Percentiles rank a stretch among this genome's conserved stretches.
Evolutionary conservation across 1,140 invertebrate genomes (phyloP).

Genomic region (Drosophila ficusphila): DNA sequence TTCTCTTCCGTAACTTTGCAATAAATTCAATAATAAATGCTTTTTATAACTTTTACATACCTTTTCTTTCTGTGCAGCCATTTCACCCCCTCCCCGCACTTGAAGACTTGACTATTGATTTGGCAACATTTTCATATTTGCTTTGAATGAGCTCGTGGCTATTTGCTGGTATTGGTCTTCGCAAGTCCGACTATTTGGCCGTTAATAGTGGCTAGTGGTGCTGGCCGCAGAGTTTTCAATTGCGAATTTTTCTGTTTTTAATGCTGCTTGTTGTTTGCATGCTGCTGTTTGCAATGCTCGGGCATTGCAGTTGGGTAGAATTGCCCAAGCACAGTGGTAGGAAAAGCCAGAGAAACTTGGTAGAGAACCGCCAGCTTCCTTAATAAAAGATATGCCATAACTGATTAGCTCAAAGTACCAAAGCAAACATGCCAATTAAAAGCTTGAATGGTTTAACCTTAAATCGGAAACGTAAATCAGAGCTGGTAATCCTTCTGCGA

Average conservation of each 20-base stretch:
- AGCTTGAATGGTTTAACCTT: not conserved
- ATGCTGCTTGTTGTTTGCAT: constrained; percentile 33
- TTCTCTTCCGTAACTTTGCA: too few species aligned
- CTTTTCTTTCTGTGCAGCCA: not conserved
- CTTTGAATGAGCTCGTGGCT: constrained; percentile 38
- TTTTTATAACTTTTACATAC: too few species aligned
- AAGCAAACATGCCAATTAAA: constrained; percentile 5
- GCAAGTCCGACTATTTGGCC: constrained; percentile 50
- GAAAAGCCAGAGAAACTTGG: not conserved
- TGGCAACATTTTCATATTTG: constrained; percentile 76
- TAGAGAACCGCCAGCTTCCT: constrained; percentile 17
- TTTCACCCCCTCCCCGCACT: not conserved
- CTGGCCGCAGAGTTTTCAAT: constrained; percentile 59
- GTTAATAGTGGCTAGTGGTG: constrained; percentile 47
- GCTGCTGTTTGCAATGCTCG: constrained; percentile 18
- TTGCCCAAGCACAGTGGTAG: constrained; percentile 40
- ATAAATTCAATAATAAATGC: too few species aligned
- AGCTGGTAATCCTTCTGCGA: constrained; percentile 12
- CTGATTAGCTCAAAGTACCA: not conserved
- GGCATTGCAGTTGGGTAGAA: constrained; percentile 40
- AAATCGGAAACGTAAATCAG: constrained; percentile 1
- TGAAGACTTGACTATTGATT: constrained; percentile 60
- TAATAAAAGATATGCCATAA: constrained; percentile 11
- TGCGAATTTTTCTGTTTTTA: constrained; percentile 62
- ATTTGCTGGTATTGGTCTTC: constrained; percentile 37